Evolutionary conservation across 2,113 vertebrate genomes (phyloP), one percentile per base, ranked within the genome.

Genomic region (Plectropomus leopardus): DNA sequence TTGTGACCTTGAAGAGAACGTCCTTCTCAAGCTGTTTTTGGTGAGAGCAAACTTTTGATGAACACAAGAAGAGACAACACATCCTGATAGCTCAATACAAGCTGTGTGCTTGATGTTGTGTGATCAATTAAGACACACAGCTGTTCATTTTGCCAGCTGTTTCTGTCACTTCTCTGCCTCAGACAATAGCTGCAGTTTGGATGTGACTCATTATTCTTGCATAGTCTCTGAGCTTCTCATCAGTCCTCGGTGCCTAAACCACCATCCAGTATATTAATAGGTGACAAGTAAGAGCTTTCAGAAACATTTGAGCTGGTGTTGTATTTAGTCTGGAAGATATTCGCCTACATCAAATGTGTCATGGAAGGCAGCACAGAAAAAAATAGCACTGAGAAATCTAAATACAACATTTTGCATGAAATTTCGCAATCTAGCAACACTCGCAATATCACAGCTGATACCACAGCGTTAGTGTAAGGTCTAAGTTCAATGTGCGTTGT

Each of bases 111-210:
- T 74, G 83, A 67, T 67, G 80, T 66, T 40, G 55, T 86, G 81
- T 71, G 66, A 86, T 90, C 85, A 90, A 83, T 86, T 82, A 80
- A 61, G 72, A 84, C 61, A 24, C 61, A 45, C 88, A 92, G 83
- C 83, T 89, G 86, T 70, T 87, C 23, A 1, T 84, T 75, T 82
- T 30, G n/a, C 61, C 67, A 72, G 84, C 30, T 64, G 71, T 76
- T 69, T 67, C 67, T 11, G 73, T 60, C 77, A 30, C 40, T 75
- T 51, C 23, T 1, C 55, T 4, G 45, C 73, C 48, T 50, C 71
- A 76, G 69, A 82, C 80, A n/a, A 73, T 67, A 1, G 71, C 81
- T 42, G 63, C 47, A 4, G 57, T 61, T 73, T 26, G 14, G 30
- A 65, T 64, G 30, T 14, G 42, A 78, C 10, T 40, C 61, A 85